A percentile compares a stretch with the other conserved stretches of the same genome.
phyloP scores from a whole-genome alignment of 1,140 invertebrate genomes.

The Fopius arisanus region DNA sequence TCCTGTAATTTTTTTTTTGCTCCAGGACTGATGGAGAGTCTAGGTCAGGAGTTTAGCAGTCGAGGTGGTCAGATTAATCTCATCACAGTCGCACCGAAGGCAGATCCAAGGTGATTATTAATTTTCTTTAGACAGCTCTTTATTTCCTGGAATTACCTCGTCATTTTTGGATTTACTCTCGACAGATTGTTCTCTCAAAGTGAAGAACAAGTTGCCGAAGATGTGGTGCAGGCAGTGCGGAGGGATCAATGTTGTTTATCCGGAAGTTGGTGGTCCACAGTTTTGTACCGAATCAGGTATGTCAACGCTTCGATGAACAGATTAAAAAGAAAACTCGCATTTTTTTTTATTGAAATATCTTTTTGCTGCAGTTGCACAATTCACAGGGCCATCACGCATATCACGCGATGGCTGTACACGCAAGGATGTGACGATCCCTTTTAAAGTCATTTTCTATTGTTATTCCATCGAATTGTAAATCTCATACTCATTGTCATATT shows the following conservation, averaged over 20 bases:
- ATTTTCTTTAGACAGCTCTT: no score
- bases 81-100: constrained; percentile 51
- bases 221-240: constrained; percentile 51
- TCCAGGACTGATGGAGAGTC: constrained; percentile 55
- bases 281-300: constrained; percentile 50
- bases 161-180: constrained; percentile 28
- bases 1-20: constrained; percentile 4
- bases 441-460: constrained; percentile 27
- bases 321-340: neutral
- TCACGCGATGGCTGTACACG: constrained; percentile 49
- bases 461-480: neutral
- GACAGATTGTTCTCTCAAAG: constrained; percentile 39
- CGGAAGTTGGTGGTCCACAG: constrained; percentile 44
- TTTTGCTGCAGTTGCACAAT: constrained; percentile 49
- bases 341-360: constrained; percentile 20
- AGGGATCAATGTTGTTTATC: constrained; percentile 47
- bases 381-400: constrained; percentile 46
- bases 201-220: constrained; percentile 49
- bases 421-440: constrained; percentile 40
- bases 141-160: neutral
- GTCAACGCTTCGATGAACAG: neutral
- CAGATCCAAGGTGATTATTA: constrained; percentile 46
- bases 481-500: neutral
- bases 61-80: constrained; percentile 48
- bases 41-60: constrained; percentile 46